Evolutionary conservation across 1,140 invertebrate genomes (phyloP), one percentile per base, ranked within the genome.

Genomic region (Paralvinella palmiformis): DNA sequence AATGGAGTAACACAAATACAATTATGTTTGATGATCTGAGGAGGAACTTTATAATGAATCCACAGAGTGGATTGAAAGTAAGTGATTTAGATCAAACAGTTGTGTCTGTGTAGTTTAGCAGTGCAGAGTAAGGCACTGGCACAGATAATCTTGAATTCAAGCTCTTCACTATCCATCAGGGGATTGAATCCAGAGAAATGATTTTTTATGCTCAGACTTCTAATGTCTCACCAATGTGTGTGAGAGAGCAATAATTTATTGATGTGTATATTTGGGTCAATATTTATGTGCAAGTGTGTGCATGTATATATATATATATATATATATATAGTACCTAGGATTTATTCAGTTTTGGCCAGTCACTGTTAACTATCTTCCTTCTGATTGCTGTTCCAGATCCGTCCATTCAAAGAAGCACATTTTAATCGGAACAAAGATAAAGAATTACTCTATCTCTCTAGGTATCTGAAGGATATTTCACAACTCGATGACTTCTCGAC

Each of bases 1-100:
- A 95, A 72, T 96, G 91, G 75, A 88, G 85, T 48, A 82, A 88
- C 0, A 91, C 89, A 73, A 98, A 98, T 75, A 98, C 95, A 0
- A 94, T 98, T 67, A 98, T 98, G 94, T 92, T 98, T 73, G 95
- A 98, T 75, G 95, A 98, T 75, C 90, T 98, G n/a, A 84, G 93
- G 61, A 83, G 93, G 69, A 98, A 98, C 82, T 98, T 98, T 73
- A 86, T 97, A 17, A 96, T 98, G 94, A 98, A 98, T 81, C 94
- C 94, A 17, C 90, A 92, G 71, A 94, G 89, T 66, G 95, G 95
- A 4, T 80, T 98, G 1, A 88, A 78, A 71, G 80, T 81, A 64
- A 64, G 22, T 35, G 3, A 31, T 4, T 59, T 31, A 10, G n/a
- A 31, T 3, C 35, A 22, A 41, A 57, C 7, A 65, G 7, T 15